Evolutionary conservation across 2,888 invertebrate genomes (phyloP).

Genomic region (Neelides folsomi): DNA sequence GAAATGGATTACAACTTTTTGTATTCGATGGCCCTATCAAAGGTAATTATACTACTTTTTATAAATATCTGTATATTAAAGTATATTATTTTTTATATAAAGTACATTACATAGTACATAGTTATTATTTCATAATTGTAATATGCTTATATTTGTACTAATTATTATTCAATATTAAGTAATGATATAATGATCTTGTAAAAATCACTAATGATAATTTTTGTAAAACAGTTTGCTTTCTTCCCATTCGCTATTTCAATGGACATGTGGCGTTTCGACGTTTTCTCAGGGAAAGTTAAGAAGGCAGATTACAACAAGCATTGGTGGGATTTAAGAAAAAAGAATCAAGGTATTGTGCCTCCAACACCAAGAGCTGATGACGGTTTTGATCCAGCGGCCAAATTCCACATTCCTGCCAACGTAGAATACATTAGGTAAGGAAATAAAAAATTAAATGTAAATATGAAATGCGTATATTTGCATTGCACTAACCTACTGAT

Average conservation of each 20-base stretch:
- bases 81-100: background rate
- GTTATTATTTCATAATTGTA: no score
- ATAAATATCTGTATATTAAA: no score
- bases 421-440: conserved; percentile 27
- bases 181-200: no score
- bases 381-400: conserved; percentile 37
- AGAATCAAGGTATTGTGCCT: conserved; percentile 33
- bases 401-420: conserved; percentile 37
- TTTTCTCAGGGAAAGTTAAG: conserved; percentile 34
- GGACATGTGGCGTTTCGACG: conserved; percentile 37
- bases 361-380: conserved; percentile 25
- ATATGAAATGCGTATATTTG: no score
- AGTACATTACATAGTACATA: no score
- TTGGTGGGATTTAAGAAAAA: conserved; percentile 35
- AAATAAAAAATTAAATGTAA: background rate
- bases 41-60: no score
- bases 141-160: no score
- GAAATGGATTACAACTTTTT: conserved; percentile 34
- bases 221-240: conserved; percentile 33
- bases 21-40: conserved; percentile 35
- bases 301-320: conserved; percentile 33
- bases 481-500: no score
- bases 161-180: no score
- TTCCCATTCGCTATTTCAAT: conserved; percentile 36
- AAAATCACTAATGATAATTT: no score